These are phyloP conservation scores for Etheostoma cragini DNA, from an alignment of 2,113 vertebrate genomes.

Conservation along the genomic window DNA sequence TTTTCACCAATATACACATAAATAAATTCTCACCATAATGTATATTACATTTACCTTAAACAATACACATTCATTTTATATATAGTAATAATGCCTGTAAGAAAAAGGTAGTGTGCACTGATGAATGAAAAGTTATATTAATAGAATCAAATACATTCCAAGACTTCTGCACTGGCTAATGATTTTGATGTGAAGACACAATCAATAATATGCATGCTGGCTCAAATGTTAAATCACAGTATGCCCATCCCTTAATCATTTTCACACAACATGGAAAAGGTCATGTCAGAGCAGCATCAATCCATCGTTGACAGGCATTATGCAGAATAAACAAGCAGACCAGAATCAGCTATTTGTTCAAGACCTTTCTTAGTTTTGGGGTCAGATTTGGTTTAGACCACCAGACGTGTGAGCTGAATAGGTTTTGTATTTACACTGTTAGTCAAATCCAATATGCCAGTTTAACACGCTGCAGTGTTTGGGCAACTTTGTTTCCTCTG, in stretches of 20 bases:
- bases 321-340: slow-evolving; percentile 53
- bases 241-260: slow-evolving; percentile 75
- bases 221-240: slow-evolving; percentile 83
- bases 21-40: not conserved
- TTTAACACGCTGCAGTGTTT: slow-evolving; percentile 3
- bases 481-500: slow-evolving; percentile 19
- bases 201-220: slow-evolving; percentile 76
- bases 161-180: slow-evolving; percentile 46
- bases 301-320: slow-evolving; percentile 56
- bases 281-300: slow-evolving; percentile 69
- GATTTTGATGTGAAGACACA: slow-evolving; percentile 65
- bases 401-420: not conserved
- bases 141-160: slow-evolving; percentile 47
- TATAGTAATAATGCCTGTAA: slow-evolving; percentile 3
- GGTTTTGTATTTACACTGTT: not conserved
- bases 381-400: not conserved
- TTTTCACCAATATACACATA: not conserved
- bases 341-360: slow-evolving; percentile 15
- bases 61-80: not conserved
- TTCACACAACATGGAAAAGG: slow-evolving; percentile 79
- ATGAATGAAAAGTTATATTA: slow-evolving; percentile 17
- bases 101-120: slow-evolving; percentile 26
- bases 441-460: not conserved
- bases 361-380: not conserved
- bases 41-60: not conserved